Evolutionary conservation across 2,797 vertebrate genomes (phyloP), one percentile per base, ranked within the genome.

Genomic region (Pelochelys cantorii): DNA sequence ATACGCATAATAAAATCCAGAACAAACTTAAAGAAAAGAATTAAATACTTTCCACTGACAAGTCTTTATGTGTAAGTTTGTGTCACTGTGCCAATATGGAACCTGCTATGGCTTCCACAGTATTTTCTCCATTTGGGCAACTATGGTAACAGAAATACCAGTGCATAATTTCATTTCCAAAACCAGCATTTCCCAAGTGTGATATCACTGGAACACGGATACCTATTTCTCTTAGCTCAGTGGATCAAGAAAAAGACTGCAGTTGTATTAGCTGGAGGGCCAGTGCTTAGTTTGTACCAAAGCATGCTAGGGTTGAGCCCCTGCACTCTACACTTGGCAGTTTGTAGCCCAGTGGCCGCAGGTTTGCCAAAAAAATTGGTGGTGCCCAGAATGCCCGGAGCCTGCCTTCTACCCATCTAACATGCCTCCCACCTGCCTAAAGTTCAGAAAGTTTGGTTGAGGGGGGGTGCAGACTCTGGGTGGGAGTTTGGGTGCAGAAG

Each of bases 11-110:
- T 94, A 95, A 92, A 95, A 22, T 57, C 77, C 18, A 53, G 71
- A 96, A 48, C 85, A 95, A 86, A 95, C 31, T 56, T 90, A 75
- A 93, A 95, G 84, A 84, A 92, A 94, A 91, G 11, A 94, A 93
- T 89, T 81, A 94, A 96, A 86, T 89, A 83, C 8, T 84, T 86
- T 90, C 12, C 54, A 83, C 78, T 52, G n/a, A 6, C 78, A 91
- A 55, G 56, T 87, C 62, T 85, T 84, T 91, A 13, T 34, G 52
- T 37, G 4, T 77, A 92, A 90, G 37, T 25, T 85, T 94, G 59
- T 94, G 20, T 78, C 42, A 14, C 85, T 10, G 80, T 4, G 27
- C 29, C 83, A 79, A 20, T 74, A 62, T 48, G 11, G 5, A 13
- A 53, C 42, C 79, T 86, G 56, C 3, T 87, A 37, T 37, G 5